These are phyloP conservation scores for Dromiciops gliroides DNA, from an alignment of 2,113 vertebrate genomes.

Conservation along the genomic window DNA sequence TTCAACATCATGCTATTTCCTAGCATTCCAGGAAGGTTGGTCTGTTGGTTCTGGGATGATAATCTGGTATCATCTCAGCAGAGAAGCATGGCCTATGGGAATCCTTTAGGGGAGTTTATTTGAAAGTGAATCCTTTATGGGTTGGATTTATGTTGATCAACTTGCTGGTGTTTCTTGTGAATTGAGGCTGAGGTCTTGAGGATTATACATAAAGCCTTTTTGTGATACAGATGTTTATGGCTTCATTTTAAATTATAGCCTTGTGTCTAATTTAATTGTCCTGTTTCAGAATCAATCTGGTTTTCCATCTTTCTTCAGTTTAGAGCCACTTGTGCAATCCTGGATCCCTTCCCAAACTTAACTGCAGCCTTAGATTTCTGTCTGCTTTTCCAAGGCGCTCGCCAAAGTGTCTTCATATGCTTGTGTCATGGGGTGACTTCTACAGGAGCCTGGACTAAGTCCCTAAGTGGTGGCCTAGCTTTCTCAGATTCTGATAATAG, in stretches of 20 bases:
- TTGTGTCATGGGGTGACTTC: slow-evolving; percentile 2
- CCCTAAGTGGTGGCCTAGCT: too few species aligned
- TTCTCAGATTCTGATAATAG: not conserved
- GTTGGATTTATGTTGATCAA: not conserved
- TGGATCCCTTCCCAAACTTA: not conserved
- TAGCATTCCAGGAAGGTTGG: not conserved
- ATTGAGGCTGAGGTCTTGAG: slow-evolving; percentile 26
- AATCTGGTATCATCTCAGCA: slow-evolving; percentile 9
- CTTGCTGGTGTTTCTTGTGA: slow-evolving; percentile 5
- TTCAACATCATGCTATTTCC: not conserved
- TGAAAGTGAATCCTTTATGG: not conserved
- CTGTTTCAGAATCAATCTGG: slow-evolving; percentile 10
- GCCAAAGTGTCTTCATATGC: not conserved
- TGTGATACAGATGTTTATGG: not conserved
- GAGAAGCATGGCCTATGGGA: not conserved
- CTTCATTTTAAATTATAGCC: not conserved
- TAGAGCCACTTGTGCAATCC: not conserved
- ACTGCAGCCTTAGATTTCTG: not conserved
- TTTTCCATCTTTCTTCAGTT: not conserved
- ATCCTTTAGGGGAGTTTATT: not conserved
- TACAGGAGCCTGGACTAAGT: slow-evolving; percentile 21
- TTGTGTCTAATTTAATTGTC: slow-evolving; percentile 24
- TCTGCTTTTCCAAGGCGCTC: slow-evolving; percentile 13
- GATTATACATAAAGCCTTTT: not conserved
- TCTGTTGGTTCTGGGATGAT: slow-evolving; percentile 7